Conservation (phyloP, 2,888 invertebrate species). For the Athalia cordata region DNA sequence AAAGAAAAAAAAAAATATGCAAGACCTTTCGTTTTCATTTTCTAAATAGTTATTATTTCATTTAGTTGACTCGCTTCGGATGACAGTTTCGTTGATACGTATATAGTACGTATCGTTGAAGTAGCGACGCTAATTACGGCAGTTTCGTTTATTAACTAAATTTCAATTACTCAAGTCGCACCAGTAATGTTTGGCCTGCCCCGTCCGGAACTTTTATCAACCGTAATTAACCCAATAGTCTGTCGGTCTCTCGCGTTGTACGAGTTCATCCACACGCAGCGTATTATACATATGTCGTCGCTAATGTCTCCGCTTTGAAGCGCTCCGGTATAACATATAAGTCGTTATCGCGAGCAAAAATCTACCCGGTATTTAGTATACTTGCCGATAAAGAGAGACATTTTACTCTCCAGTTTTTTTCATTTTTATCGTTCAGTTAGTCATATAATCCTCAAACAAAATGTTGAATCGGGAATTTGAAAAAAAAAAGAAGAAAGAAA, state of each 20-base stretch:
- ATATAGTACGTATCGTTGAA: neutral
- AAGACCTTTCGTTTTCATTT: no score
- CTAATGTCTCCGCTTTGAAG: neutral
- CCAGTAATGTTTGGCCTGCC: constrained; percentile 10
- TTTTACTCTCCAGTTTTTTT: no score
- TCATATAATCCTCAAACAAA: no score
- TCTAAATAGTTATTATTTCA: neutral
- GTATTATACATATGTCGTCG: neutral
- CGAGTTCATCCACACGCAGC: constrained; percentile 37
- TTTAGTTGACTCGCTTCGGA: neutral
- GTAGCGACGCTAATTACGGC: constrained; percentile 27
- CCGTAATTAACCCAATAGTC: constrained; percentile 35
- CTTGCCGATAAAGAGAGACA: neutral
- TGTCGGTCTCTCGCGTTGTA: neutral
- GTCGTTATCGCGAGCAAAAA: neutral
- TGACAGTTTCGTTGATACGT: neutral
- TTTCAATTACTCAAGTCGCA: constrained; percentile 35
- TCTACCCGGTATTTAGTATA: neutral
- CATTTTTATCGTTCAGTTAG: no score
- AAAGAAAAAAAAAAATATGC: no score
- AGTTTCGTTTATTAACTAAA: constrained; percentile 38
- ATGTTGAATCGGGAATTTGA: no score
- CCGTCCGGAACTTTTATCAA: constrained; percentile 31
- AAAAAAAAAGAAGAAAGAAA: no score
- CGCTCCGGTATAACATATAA: neutral